Evolutionary conservation across 2,797 vertebrate genomes (phyloP).

Genomic region (Chaetophractus vellerosus): DNA sequence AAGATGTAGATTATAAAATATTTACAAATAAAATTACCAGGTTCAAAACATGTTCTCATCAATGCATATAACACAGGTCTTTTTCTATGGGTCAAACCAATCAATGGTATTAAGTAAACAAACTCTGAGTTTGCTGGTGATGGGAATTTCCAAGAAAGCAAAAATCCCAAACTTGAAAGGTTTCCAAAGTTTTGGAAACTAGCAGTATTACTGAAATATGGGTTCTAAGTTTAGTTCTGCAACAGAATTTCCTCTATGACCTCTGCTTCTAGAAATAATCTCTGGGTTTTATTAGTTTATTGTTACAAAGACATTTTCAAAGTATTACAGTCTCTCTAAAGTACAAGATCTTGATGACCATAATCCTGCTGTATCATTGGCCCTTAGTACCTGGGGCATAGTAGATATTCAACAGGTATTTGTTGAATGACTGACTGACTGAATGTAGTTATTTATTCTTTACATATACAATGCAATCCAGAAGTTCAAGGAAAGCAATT

Average conservation of each 20-base stretch:
- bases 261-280: constrained; percentile 23
- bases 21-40: not conserved
- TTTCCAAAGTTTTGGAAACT: not conserved
- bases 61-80: not conserved
- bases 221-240: not conserved
- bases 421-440: not conserved
- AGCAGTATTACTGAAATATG: constrained; percentile 41
- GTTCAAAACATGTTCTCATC: not conserved
- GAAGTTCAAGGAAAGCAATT: not conserved
- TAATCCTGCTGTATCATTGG: not conserved
- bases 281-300: not conserved
- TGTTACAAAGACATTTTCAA: not conserved
- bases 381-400: not conserved
- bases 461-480: not conserved
- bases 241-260: constrained; percentile 1
- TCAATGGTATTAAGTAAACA: not conserved
- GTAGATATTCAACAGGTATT: not conserved
- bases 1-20: constrained; percentile 13
- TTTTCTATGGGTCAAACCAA: not conserved
- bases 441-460: not conserved
- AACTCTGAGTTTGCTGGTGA: not conserved
- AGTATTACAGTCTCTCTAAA: not conserved
- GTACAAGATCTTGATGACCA: not conserved
- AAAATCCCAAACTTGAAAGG: constrained; percentile 16
- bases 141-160: not conserved